Base-by-base conservation (phyloP, 2,113 vertebrate genomes). In the Psephotus haematonotus region DNA sequence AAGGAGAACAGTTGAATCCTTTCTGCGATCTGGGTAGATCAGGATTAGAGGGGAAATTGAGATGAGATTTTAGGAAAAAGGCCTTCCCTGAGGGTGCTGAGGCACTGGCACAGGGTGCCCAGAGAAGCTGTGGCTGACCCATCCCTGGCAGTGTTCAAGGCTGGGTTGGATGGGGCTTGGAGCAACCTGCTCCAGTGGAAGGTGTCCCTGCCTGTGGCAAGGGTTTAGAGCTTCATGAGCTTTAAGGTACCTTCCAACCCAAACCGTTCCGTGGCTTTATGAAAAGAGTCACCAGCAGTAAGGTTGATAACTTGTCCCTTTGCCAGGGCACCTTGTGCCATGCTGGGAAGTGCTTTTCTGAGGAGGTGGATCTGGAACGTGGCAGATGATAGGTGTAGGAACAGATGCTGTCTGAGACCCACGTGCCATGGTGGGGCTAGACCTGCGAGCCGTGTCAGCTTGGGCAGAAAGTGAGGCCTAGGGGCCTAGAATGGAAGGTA, bases 381-480 rank as follows among this genome's bases (percentile, higher is more conserved):
- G 41, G 59, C 52, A 82, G 65, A 4, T 8, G 46, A 28, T 9
- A 46, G 27, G 6, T 28, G 31, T 8, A 25, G 46, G 71, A 49
- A 5, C 9, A 35, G 53, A 24, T 25, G 52, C 47, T 50, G 6
- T 33, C 41, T 1, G 18, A 57, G 33, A 35, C 33, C 43, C 20
- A 3, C 0, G 2, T n/a, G 60, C 23, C 3, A 0, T 6, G 27
- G 15, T 20, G 39, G 39, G 33, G 50, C 22, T 33, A 70, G 35
- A 23, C 13, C 37, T 55, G 2, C 3, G 22, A 7, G 17, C 60
- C 27, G 1, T 8, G 31, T 25, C 46, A 6, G 29, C 46, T 72
- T 22, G 62, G 55, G 2, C 2, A 6, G 43, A 10, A 33, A 29
- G n/a, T 9, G 55, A 41, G 22, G 47, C 44, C 22, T 13, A 10